A percentile compares a stretch with the other conserved stretches of the same genome.
These are phyloP conservation scores for Hofmannophila pseudospretella DNA, from an alignment of 2,888 invertebrate genomes.

Conservation along the genomic window DNA sequence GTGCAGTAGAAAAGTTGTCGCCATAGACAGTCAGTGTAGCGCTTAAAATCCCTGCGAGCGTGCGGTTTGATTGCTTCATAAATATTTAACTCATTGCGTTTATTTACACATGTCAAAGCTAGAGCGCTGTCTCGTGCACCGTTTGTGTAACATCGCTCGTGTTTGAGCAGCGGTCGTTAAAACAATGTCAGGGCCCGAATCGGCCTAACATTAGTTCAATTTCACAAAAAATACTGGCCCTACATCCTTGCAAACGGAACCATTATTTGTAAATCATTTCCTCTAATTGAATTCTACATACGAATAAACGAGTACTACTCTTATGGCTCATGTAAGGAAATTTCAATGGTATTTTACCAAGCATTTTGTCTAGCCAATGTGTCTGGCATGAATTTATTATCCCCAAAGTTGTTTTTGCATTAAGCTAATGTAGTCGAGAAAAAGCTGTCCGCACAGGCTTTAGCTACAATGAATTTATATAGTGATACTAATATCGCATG, in stretches of 20 bases:
- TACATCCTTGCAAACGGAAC: too few relatives aligned
- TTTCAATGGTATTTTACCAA: too few relatives aligned
- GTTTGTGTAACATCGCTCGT: slow-evolving; percentile 22
- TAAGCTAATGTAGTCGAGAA: slow-evolving; percentile 1
- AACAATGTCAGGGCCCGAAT: slow-evolving; percentile 11
- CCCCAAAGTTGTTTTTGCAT: slow-evolving; percentile 4
- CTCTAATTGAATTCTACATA: too few relatives aligned
- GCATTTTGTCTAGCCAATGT: too few relatives aligned
- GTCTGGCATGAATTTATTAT: slow-evolving; percentile 5
- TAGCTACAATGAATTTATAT: slow-evolving; percentile 13
- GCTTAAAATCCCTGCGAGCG: too few relatives aligned
- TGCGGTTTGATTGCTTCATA: slow-evolving; percentile 26
- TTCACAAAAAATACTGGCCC: slow-evolving; percentile 1
- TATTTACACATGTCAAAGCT: slow-evolving; percentile 45
- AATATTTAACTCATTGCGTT: slow-evolving; percentile 33
- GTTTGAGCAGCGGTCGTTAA: slow-evolving; percentile 27
- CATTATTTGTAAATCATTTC: too few relatives aligned
- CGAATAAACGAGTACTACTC: too few relatives aligned
- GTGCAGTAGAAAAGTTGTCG: too few relatives aligned
- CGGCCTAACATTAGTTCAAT: too few relatives aligned
- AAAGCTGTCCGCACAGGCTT: slow-evolving; percentile 6
- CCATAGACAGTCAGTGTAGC: too few relatives aligned
- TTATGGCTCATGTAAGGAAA: too few relatives aligned
- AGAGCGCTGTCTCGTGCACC: slow-evolving; percentile 15
- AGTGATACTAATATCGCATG: slow-evolving; percentile 8